phyloP scores from a whole-genome alignment of 1,140 invertebrate genomes.

The Dinothrombium tinctorium region DNA sequence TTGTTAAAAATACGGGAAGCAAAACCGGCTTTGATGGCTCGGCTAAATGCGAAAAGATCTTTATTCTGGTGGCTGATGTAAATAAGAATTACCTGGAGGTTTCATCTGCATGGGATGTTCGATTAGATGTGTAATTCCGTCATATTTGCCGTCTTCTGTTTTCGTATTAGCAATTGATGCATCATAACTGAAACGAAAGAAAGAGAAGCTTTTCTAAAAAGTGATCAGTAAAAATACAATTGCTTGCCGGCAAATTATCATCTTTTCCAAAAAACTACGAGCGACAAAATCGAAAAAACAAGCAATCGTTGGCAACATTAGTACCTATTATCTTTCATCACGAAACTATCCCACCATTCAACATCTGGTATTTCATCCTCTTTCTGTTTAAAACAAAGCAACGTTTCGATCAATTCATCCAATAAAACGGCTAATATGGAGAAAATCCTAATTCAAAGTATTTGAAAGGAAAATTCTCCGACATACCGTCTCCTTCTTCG shows the following conservation, averaged over 20 bases:
- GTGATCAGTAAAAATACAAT: constrained; percentile 5
- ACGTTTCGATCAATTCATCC: constrained; percentile 12
- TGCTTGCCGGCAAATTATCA: too few relatives aligned
- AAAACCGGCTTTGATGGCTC: constrained; percentile 59
- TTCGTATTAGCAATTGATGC: constrained; percentile 11
- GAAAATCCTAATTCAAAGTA: constrained; percentile 1
- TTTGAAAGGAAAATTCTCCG: constrained; percentile 12
- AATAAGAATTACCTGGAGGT: constrained; percentile 78
- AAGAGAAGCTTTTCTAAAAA: constrained; percentile 11
- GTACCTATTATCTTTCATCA: constrained; percentile 38
- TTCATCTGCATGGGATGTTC: constrained; percentile 92
- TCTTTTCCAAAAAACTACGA: too few relatives aligned
- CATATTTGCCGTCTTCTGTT: constrained; percentile 16
- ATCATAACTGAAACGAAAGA: constrained; percentile 21
- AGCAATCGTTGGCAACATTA: constrained; percentile 8
- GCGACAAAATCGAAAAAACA: background rate
- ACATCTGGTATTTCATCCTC: constrained; percentile 70
- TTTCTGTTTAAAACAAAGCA: too few relatives aligned
- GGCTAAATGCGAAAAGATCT: too few relatives aligned
- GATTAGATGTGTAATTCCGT: constrained; percentile 71
- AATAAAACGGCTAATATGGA: background rate
- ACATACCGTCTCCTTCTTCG: constrained; percentile 37
- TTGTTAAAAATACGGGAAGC: constrained; percentile 84
- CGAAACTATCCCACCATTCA: constrained; percentile 98
- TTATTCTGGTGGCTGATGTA: too few relatives aligned